Percentiles rank a stretch among this genome's conserved stretches.
phyloP scores from a whole-genome alignment of 2,888 invertebrate species.

The Chymomyza procnemis region DNA sequence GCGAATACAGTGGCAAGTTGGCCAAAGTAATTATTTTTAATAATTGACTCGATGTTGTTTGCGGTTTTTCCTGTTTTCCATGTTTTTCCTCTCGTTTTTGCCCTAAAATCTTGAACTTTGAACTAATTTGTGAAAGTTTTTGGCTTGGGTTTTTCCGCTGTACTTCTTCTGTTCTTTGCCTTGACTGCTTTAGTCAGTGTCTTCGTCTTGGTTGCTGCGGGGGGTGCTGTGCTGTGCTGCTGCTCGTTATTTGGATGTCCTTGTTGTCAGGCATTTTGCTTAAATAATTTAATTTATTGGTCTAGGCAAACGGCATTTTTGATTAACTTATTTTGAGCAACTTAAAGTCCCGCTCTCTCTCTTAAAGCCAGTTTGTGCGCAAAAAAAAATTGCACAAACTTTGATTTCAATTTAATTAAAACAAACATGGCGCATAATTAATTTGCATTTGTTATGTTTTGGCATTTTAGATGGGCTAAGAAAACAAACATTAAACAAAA shows the following conservation, averaged over 20 bases:
- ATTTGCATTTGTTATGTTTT: slow-evolving; percentile 37
- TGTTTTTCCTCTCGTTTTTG: slow-evolving; percentile 19
- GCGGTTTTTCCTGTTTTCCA: slow-evolving; percentile 16
- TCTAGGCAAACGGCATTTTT: slow-evolving; percentile 13
- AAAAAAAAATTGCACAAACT: background rate
- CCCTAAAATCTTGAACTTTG: slow-evolving; percentile 60
- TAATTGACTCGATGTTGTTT: slow-evolving; percentile 66
- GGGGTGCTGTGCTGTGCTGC: background rate
- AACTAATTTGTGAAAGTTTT: slow-evolving; percentile 66
- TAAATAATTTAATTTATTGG: slow-evolving; percentile 67
- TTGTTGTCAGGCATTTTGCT: slow-evolving; percentile 32
- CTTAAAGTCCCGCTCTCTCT: background rate
- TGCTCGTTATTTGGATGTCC: background rate
- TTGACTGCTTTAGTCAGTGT: background rate
- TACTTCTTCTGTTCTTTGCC: too few relatives aligned
- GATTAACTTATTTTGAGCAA: background rate
- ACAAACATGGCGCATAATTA: slow-evolving; percentile 60
- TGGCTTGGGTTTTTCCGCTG: slow-evolving; percentile 2
- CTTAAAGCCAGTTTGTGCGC: background rate
- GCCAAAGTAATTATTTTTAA: slow-evolving; percentile 71
- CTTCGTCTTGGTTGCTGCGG: background rate
- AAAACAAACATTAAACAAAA: background rate
- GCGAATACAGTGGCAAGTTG: slow-evolving; percentile 46
- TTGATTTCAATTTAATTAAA: slow-evolving; percentile 44
- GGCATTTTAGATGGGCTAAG: slow-evolving; percentile 14